Percentiles rank a stretch among this genome's conserved stretches.
phyloP scores from a whole-genome alignment of 2,113 vertebrate genomes.

The Solenodon paradoxus region DNA sequence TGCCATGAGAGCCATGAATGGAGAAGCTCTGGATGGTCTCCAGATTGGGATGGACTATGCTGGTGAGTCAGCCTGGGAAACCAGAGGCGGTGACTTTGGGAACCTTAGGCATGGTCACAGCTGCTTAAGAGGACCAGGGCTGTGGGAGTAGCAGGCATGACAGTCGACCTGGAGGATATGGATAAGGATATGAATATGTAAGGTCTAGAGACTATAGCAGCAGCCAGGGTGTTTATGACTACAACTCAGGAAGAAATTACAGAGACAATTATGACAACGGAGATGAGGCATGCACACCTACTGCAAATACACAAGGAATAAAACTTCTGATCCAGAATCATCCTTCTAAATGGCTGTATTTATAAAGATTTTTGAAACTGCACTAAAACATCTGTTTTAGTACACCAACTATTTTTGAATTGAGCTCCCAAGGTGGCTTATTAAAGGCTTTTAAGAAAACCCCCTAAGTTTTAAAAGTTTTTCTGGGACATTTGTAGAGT shows the following conservation, averaged over 20 bases:
- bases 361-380: slow-evolving; percentile 73
- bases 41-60: slow-evolving; percentile 91
- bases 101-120: slow-evolving; percentile 83
- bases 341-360: slow-evolving; percentile 73
- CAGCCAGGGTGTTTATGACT: slow-evolving; percentile 77
- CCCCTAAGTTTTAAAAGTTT: background rate
- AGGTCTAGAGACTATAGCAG: slow-evolving; percentile 78
- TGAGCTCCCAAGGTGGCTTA: slow-evolving; percentile 62
- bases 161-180: slow-evolving; percentile 81
- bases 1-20: slow-evolving; percentile 91
- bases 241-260: slow-evolving; percentile 75
- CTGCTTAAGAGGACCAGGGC: slow-evolving; percentile 83
- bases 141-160: slow-evolving; percentile 82
- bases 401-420: slow-evolving; percentile 64
- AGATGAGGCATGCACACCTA: slow-evolving; percentile 40
- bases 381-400: slow-evolving; percentile 68
- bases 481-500: background rate
- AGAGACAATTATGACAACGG: slow-evolving; percentile 77
- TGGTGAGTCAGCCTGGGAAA: slow-evolving; percentile 86
- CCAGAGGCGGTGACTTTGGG: slow-evolving; percentile 80
- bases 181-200: slow-evolving; percentile 66
- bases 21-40: slow-evolving; percentile 90
- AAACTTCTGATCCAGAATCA: slow-evolving; percentile 71
- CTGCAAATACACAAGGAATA: slow-evolving; percentile 74
- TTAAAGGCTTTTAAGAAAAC: slow-evolving; percentile 57